Percentiles rank a stretch among this genome's conserved stretches.
phyloP scores from a whole-genome alignment of 2,113 vertebrate genomes.

The Centropus bengalensis region DNA sequence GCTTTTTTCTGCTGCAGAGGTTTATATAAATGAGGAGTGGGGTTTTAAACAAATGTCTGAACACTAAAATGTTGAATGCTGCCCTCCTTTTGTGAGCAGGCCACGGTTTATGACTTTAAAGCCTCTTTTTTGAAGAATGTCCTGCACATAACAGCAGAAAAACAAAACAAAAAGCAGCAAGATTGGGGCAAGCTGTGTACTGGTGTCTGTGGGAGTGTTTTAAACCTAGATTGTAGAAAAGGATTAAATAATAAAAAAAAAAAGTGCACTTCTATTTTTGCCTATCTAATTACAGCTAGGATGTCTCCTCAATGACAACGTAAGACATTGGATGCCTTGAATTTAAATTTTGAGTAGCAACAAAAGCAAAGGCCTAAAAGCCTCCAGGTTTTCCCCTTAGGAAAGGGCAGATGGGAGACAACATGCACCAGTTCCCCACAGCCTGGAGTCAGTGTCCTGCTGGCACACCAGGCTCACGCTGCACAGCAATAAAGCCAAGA shows the following conservation, averaged over 20 bases:
- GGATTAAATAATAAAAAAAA: background rate
- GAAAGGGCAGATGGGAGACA: background rate
- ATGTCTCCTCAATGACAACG: background rate
- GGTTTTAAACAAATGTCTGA: background rate
- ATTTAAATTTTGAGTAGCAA: background rate
- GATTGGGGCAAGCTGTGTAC: background rate
- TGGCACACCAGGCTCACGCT: rapidly evolving
- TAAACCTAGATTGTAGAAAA: background rate
- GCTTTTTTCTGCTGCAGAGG: background rate
- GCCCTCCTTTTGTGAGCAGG: background rate
- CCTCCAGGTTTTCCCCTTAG: background rate
- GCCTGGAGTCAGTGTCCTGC: rapidly evolving
- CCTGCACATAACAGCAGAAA: background rate
- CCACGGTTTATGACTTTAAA: background rate
- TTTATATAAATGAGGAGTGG: background rate
- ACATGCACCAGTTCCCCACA: rapidly evolving
- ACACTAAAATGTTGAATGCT: background rate
- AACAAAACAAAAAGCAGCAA: background rate
- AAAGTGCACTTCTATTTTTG: rapidly evolving
- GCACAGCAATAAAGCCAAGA: rapidly evolving
- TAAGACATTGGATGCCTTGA: rapidly evolving
- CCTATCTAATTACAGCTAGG: background rate
- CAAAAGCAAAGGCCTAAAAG: background rate
- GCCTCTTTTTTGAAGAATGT: background rate
- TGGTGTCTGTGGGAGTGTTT: background rate